Percentiles rank a stretch among this genome's conserved stretches.
Evolutionary conservation across 2,797 vertebrate genomes (phyloP).

Genomic region (Ctenopoma kingsleyae): DNA sequence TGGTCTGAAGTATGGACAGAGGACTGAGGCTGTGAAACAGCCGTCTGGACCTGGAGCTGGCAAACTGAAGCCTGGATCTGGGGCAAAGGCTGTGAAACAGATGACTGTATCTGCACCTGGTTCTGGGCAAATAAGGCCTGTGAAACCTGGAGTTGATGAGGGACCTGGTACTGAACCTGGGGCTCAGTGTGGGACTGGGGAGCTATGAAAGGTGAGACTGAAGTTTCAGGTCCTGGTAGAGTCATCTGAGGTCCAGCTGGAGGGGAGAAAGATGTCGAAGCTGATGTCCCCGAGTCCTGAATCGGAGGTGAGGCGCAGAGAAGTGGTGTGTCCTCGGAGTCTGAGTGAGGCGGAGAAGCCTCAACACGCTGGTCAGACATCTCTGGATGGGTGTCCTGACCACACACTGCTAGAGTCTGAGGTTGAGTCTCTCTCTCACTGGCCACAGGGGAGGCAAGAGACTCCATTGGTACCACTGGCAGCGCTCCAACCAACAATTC

Average conservation of each 20-base stretch:
- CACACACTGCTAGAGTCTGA: slow-evolving; percentile 31
- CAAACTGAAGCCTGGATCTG: slow-evolving; percentile 31
- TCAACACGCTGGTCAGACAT: slow-evolving; percentile 62
- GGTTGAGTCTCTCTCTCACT: slow-evolving; percentile 57
- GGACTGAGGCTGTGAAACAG: slow-evolving; percentile 42
- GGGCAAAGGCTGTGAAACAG: slow-evolving; percentile 37
- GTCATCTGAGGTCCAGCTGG: slow-evolving; percentile 27
- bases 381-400: slow-evolving; percentile 49
- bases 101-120: slow-evolving; percentile 38
- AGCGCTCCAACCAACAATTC: slow-evolving; percentile 69
- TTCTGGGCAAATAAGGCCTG: slow-evolving; percentile 52
- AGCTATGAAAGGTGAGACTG: slow-evolving; percentile 17
- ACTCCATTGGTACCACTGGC: slow-evolving; percentile 69
- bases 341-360: slow-evolving; percentile 67
- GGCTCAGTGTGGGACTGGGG: slow-evolving; percentile 38
- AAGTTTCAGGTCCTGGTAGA: slow-evolving; percentile 36
- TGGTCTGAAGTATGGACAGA: slow-evolving; percentile 27
- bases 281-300: slow-evolving; percentile 55
- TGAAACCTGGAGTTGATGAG: slow-evolving; percentile 54
- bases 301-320: slow-evolving; percentile 66
- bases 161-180: slow-evolving; percentile 47
- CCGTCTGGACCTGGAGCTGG: slow-evolving; percentile 25
- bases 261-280: slow-evolving; percentile 55
- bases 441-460: slow-evolving; percentile 64
- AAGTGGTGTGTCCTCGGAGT: slow-evolving; percentile 48